Evolutionary conservation across 1,140 invertebrate species (phyloP), one percentile per base, ranked within the genome.

Genomic region (Drosophila ficusphila): DNA sequence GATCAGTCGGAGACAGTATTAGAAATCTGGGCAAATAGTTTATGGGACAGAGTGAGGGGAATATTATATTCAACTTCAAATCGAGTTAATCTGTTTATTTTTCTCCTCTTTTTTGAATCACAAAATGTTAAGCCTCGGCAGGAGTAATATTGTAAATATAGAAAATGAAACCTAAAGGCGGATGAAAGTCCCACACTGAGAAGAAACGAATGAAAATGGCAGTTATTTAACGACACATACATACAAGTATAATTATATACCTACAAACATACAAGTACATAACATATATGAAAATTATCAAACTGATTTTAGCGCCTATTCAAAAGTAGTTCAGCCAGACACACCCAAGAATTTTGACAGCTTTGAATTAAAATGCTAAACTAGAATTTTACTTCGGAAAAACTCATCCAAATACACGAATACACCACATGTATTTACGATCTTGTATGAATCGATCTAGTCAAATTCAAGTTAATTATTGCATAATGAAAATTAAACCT

Each of bases 401-500:
- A 60, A 79, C 44, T 75, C 39, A 72, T 29, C 73, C 34, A 60
- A 7, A 70, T 42, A 56, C 47, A 56, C 39, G 42, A 44, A 77
- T 64, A 76, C 53, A 56, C 69, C 76, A 79, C 79, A 86, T 86
- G 72, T 85, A 85, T 86, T 85, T 81, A 74, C 78, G 78, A 82
- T 82, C 78, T 62, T 82, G 68, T 82, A 82, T 77, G 67, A 82
- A 83, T 88, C 74, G 69, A 82, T 77, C 82, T 88, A 88, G 82
- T 88, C 82, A 88, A 88, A 88, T 88, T 88, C 77, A 88, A 88
- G 82, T 88, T 88, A 88, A 88, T 88, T 88, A 88, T 88, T 88
- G 73, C 69, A 88, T 88, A 82, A 74, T 46, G 68, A 72, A 72
- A 49, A 72, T 69, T 54, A 73, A 73, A 61, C 16, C 21, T 64